Evolutionary conservation across 2,888 invertebrate genomes (phyloP), one percentile per base, ranked within the genome.

Genomic region (Dugesia japonica): DNA sequence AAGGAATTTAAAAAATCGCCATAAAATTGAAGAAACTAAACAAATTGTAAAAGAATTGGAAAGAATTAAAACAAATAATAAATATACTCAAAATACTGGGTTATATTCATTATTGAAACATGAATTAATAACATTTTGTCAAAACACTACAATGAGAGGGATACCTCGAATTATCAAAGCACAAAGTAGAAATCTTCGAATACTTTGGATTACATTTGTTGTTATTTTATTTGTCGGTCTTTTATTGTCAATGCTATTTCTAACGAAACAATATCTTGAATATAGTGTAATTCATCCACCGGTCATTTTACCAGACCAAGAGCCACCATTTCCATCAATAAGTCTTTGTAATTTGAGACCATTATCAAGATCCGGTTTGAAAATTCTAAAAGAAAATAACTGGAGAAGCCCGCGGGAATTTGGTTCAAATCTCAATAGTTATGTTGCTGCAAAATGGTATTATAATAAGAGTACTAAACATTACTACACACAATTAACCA

Each of bases 251-350:
- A 77, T 78, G 77, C 20, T 73, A 17, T 78, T 78, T 72, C 74
- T 78, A 0, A 71, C 77, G 1, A 42, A 71, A 33, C 77, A 78
- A 74, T 78, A 72, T 28, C 42, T 78, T 28, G 78, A 78, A 33
- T 78, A 78, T 26, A 74, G 71, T 38, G 78, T 78, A 13, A 78
- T 78, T 20, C 78, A 78, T 71, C 78, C 78, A 17, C 78, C 78
- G 28, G 75, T 78, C n/a, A 78, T 78, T 26, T 74, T 78, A 26
- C 26, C 71, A 1, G 78, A 78, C 42, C 33, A 38, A 26, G 20
- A 20, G 15, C 28, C 77, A 17, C 78, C 78, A 23, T 78, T 78
- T 23, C 78, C 78, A 27, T 33, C 78, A 26, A 42, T 78, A 26
- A 78, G 78, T 27, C 27, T 78, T n/a, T 78, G 78, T 38, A 78